Base-by-base conservation (phyloP, 2,888 invertebrate genomes). In the Amblyteles armatorius region DNA sequence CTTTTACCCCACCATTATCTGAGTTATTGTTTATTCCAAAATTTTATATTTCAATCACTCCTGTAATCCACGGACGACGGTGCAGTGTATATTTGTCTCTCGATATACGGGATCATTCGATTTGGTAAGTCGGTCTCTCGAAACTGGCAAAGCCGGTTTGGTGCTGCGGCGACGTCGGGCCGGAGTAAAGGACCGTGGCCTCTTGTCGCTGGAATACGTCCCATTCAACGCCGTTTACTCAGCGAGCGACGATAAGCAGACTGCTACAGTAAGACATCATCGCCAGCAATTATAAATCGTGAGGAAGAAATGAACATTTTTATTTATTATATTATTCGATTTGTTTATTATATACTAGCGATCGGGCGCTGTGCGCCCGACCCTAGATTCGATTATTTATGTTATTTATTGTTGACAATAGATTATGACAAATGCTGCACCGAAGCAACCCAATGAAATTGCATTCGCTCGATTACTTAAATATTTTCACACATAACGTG, bases 91-190 rank as follows among this genome's bases (percentile, higher is more conserved):
- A 79, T 52, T 36, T 52, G 7, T 73, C 26, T 65, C 16, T 44
- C n/a, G 29, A 36, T 29, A 13, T 40, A 52, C 22, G 9, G 36
- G 29, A 29, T 33, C 57, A 57, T 26, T 7, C 19, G 33, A 63
- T 55, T 55, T 40, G 55, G 40, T 73, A 65, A 77, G 29, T 29
- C 67, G 33, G 73, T 57, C 11, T 57, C 73, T 36, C 55, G 68
- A 72, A 78, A 78, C 57, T 67, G 19, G 72, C 26, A 73, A 44
- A 55, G 57, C 79, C 57, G 68, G 83, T 83, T 83, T 60, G 16
- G n/a, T 44, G 44, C 55, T 72, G 55, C 63, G 29, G n/a, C 36
- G 16, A 36, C 33, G 55, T 44, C 68, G 1, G 3, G 22, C 26
- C 16, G 44, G 2, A 36, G 55, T 22, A 57, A 40, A 55, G 13